Percentiles rank a stretch among this genome's conserved stretches.
phyloP scores from a whole-genome alignment of 2,797 vertebrate species.

The Enoplosus armatus region DNA sequence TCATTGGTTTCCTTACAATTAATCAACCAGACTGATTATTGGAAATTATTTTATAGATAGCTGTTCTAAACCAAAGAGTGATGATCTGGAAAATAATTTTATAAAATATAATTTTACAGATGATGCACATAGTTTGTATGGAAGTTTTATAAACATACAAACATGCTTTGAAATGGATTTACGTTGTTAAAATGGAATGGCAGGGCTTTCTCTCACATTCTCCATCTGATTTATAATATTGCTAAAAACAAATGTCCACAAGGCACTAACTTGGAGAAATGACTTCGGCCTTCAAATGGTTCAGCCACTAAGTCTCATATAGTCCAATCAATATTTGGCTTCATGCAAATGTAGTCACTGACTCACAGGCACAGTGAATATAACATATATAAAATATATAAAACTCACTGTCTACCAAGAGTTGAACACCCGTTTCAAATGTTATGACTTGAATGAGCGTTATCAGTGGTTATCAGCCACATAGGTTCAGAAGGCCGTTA shows the following conservation, averaged over 20 bases:
- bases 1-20: not conserved
- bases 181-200: not conserved
- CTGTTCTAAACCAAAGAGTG: not conserved
- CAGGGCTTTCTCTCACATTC: not conserved
- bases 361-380: constrained; percentile 1
- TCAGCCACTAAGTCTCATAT: not conserved
- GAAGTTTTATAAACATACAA: not conserved
- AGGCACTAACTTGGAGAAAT: constrained; percentile 8
- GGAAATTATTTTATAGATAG: not conserved
- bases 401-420: constrained; percentile 3
- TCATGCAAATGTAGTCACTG: constrained; percentile 5
- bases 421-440: no score
- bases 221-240: not conserved
- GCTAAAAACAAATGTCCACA: not conserved
- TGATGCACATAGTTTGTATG: not conserved
- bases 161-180: not conserved
- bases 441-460: no score
- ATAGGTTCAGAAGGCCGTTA: no score
- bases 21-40: not conserved
- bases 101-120: not conserved
- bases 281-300: no score
- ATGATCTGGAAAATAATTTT: not conserved
- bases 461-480: no score
- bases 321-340: constrained; percentile 21
- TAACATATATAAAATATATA: no score